These are phyloP conservation scores for Cyprinodon tularosa DNA, from an alignment of 2,113 vertebrate genomes.

Conservation along the genomic window DNA sequence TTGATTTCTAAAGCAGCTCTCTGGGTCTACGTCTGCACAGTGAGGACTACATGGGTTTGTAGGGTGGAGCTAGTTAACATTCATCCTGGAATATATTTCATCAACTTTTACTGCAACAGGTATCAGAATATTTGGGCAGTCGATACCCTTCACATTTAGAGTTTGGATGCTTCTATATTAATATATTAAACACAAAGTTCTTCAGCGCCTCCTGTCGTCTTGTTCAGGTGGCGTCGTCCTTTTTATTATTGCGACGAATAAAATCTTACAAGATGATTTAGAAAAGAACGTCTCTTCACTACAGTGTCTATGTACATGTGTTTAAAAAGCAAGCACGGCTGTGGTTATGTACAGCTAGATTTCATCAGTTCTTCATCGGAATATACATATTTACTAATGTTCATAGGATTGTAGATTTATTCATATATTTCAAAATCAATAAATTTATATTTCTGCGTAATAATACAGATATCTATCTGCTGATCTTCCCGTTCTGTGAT, in stretches of 20 bases:
- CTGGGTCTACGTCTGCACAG: constrained; percentile 76
- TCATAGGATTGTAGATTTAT: constrained; percentile 88
- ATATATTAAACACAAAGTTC: constrained; percentile 65
- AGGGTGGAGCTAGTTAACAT: constrained; percentile 69
- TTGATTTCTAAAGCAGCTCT: constrained; percentile 60
- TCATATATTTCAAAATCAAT: constrained; percentile 73
- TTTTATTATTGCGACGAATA: constrained; percentile 96
- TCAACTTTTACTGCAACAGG: constrained; percentile 49
- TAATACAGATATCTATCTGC: constrained; percentile 62
- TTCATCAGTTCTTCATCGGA: constrained; percentile 87
- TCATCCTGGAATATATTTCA: constrained; percentile 67
- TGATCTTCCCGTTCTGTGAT: constrained; percentile 74
- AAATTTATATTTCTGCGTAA: constrained; percentile 53
- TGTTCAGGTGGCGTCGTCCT: constrained; percentile 71
- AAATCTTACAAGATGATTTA: constrained; percentile 92
- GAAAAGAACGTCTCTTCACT: constrained; percentile 89
- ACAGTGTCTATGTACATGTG: constrained; percentile 89
- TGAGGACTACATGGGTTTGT: constrained; percentile 69
- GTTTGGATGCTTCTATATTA: constrained; percentile 35
- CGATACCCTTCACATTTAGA: constrained; percentile 68
- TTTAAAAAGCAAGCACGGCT: constrained; percentile 99
- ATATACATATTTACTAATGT: constrained; percentile 96
- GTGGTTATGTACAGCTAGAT: constrained; percentile 77
- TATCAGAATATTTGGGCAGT: constrained; percentile 69
- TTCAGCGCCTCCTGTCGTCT: constrained; percentile 51